These are phyloP conservation scores for Sanderia malayensis DNA, from an alignment of 30 jellyfish, hydroid and myxozoan genomes.

Conservation along the genomic window DNA sequence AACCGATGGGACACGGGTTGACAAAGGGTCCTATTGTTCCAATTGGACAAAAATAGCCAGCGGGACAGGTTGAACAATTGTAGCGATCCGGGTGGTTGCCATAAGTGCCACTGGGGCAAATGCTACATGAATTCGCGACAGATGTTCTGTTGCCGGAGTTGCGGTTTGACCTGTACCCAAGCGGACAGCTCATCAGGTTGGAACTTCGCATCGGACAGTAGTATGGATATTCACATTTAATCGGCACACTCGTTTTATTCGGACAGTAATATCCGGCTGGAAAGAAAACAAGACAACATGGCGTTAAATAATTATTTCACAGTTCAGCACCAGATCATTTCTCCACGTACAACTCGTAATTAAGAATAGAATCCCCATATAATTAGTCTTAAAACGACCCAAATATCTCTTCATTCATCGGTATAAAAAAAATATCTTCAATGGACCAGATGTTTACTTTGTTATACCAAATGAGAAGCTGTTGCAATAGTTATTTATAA, in stretches of 20 bases:
- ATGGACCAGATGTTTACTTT: too few species aligned
- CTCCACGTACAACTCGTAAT: too few species aligned
- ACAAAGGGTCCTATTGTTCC: slow-evolving; percentile 84
- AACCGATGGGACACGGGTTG: slow-evolving; percentile 88
- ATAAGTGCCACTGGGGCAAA: slow-evolving; percentile 87
- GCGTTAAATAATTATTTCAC: too few species aligned
- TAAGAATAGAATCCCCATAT: too few species aligned
- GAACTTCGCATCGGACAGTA: slow-evolving; percentile 92
- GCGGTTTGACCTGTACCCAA: slow-evolving; percentile 78
- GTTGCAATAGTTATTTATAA: too few species aligned
- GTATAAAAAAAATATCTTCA: too few species aligned
- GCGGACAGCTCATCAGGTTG: slow-evolving; percentile 67
- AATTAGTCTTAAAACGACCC: too few species aligned
- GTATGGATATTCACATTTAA: slow-evolving; percentile 76
- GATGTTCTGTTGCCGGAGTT: slow-evolving; percentile 86
- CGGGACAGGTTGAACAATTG: slow-evolving; percentile 85
- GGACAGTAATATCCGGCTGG: slow-evolving; percentile 94
- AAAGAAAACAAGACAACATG: neutral
- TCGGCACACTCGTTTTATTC: slow-evolving; percentile 86
- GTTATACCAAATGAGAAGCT: too few species aligned
- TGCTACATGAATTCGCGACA: slow-evolving; percentile 59
- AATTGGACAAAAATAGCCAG: slow-evolving; percentile 90
- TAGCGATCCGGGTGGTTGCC: slow-evolving; percentile 81
- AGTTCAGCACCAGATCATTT: too few species aligned
- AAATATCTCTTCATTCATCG: too few species aligned